Evolutionary conservation across 2,888 invertebrate genomes (phyloP), one percentile per base, ranked within the genome.

Genomic region (Caenorhabditis sp.): DNA sequence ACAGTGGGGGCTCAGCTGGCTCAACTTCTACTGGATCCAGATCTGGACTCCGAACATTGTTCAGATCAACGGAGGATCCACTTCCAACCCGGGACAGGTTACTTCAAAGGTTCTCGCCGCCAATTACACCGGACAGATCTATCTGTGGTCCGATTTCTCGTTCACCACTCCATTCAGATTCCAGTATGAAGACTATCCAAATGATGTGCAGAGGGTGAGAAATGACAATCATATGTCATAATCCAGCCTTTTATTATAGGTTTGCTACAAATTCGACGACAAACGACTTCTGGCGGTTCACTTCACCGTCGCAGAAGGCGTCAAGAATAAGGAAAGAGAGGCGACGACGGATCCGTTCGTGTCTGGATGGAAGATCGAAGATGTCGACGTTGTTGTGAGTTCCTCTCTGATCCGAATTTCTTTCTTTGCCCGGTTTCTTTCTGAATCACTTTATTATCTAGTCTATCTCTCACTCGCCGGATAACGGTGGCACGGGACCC

Each of bases 11-110:
- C 74, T 89, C 37, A 84, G 84, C n/a, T 89, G 89, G 89, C 79
- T 89, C 32, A 89, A 89, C 82, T 89, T 89, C 76, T 89, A 89
- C 72, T 89, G 89, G 89, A 83, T 89, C 15, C 88, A 89, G 66
- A 84, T 89, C 26, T 88, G 88, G 88, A 85, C 87, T 9, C 88
- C 88, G 11, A 84, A 85, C 59, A 55, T 88, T 55, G 77, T 87
- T 1, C 88, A 88, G 59, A 83, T 84, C 66, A 88, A 89, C 53
- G 81, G 85, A 86, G 81, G 71, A 30, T 66, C 72, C 13, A 82
- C 83, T 13, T 77, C 85, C 1, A 80, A 79, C 27, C 84, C 87
- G 11, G 87, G 87, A 50, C 75, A 72, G 13, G 84, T 89, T 32
- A 84, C 83, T 7, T 83, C 86, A 41, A 89, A 87, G 56, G 86